A percentile compares a stretch with the other conserved stretches of the same genome.
phyloP scores from a whole-genome alignment of 2,888 invertebrate species.

The Apamea epomidion region DNA sequence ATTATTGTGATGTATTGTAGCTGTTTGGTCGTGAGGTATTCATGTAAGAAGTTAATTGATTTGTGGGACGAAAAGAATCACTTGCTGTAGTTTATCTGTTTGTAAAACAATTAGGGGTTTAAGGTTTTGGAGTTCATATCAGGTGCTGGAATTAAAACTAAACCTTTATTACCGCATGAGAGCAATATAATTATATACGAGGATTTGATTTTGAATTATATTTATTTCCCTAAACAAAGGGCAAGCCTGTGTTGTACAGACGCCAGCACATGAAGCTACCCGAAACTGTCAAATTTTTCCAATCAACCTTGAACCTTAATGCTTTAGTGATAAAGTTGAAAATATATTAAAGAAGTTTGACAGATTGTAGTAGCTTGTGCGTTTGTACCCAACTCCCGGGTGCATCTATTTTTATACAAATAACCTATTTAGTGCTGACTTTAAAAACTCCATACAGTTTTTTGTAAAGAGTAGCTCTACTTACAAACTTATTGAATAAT shows the following conservation, averaged over 20 bases:
- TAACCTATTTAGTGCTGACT: too few relatives aligned
- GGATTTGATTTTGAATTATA: too few relatives aligned
- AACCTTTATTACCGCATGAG: too few relatives aligned
- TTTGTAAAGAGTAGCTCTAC: neutral
- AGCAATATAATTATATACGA: too few relatives aligned
- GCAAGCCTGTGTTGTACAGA: too few relatives aligned
- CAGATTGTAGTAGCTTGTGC: too few relatives aligned
- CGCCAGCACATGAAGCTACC: too few relatives aligned
- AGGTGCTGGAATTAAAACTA: too few relatives aligned
- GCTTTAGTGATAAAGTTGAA: too few relatives aligned
- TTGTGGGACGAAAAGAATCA: neutral
- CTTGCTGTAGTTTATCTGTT: neutral
- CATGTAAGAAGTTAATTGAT: neutral
- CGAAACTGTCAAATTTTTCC: too few relatives aligned
- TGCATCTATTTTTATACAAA: neutral
- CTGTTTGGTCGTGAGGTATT: constrained; percentile 29
- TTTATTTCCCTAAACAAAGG: neutral
- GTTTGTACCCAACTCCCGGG: neutral
- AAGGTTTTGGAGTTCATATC: neutral
- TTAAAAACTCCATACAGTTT: neutral
- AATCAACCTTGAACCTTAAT: too few relatives aligned
- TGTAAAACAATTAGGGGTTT: neutral
- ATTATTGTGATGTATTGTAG: constrained; percentile 28
- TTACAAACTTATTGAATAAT: neutral
- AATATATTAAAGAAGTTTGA: too few relatives aligned